These are phyloP conservation scores for Sitodiplosis mosellana DNA, from an alignment of 1,140 invertebrate genomes.

Conservation along the genomic window DNA sequence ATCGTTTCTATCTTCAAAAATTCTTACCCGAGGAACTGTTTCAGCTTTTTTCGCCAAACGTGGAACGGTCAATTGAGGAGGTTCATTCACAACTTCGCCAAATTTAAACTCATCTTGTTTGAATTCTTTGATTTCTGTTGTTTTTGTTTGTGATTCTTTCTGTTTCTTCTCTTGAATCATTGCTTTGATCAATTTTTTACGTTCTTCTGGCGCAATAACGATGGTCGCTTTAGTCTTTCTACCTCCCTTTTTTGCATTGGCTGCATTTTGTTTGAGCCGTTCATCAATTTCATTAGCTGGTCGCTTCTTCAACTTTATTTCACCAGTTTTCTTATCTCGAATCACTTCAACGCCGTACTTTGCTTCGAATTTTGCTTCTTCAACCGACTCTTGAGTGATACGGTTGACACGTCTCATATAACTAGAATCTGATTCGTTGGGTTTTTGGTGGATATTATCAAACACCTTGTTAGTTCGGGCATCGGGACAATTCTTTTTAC, in stretches of 20 bases:
- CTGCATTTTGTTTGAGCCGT: slow-evolving; percentile 23
- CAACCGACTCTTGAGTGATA: slow-evolving; percentile 29
- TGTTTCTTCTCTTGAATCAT: slow-evolving; percentile 22
- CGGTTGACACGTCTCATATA: slow-evolving; percentile 30
- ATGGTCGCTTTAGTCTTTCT: slow-evolving; percentile 11
- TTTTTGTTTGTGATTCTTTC: slow-evolving; percentile 14
- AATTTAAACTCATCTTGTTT: slow-evolving; percentile 35
- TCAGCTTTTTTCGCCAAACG: slow-evolving; percentile 24
- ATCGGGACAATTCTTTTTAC: slow-evolving; percentile 2
- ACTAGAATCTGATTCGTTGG: slow-evolving; percentile 24
- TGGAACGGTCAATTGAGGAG: slow-evolving; percentile 33
- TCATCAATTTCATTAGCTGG: slow-evolving; percentile 29
- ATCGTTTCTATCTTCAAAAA: background rate
- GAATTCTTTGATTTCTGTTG: slow-evolving; percentile 11
- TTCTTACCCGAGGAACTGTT: slow-evolving; percentile 25
- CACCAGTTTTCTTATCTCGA: slow-evolving; percentile 27
- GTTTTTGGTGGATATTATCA: slow-evolving; percentile 20
- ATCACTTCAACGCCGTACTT: slow-evolving; percentile 34
- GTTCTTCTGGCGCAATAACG: slow-evolving; percentile 25
- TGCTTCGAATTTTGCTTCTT: slow-evolving; percentile 32
- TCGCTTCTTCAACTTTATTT: slow-evolving; percentile 27
- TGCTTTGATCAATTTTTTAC: slow-evolving; percentile 22
- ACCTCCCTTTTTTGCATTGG: slow-evolving; percentile 21
- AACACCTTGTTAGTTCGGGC: slow-evolving; percentile 4
- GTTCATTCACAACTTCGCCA: slow-evolving; percentile 42